Evolutionary conservation across 2,113 vertebrate species (phyloP), one percentile per base, ranked within the genome.

Genomic region (Callionymus lyra): DNA sequence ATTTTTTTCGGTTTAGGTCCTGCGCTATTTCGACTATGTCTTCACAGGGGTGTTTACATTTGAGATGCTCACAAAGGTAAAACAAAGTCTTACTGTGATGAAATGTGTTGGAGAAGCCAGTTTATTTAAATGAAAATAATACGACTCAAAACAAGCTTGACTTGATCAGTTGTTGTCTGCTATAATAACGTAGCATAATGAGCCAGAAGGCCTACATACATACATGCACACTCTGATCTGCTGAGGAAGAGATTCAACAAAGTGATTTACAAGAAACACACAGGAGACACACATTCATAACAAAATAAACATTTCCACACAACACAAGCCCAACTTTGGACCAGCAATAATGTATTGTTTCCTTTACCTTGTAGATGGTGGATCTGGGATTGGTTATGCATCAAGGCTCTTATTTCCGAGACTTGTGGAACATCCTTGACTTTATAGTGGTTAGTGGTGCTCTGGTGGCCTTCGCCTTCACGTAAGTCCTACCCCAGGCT

Each of bases 371-470:
- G 6, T 33, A 97, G 92, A 97, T 97, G 92, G 90, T 94, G 51
- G 91, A 94, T 67, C 69, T 97, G 67, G 93, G 93, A 19, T 83
- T 97, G 63, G 89, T 95, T 50, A 86, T 97, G 59, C 93, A 97
- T 71, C 92, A 93, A 69, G 93, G 93, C 15, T 87, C 92, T 63
- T 95, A 95, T 76, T 97, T 94, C 73, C 88, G 92, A 16, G 93
- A 97, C 71, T 83, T 95, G 40, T 97, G 93, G 93, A 95, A 97
- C 82, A 93, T 97, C 71, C 86, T 95, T 53, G 93, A 97, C 86
- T 97, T 97, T 85, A 95, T 97, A 77, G 93, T 97, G 84, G 93
- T 97, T 89, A 93, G 91, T 85, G 93, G 93, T 82, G 93, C 92
- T 63, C 82, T 97, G 82, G 92, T 97, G 87, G 93, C 91, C 71